Base-by-base conservation (phyloP, 2,888 invertebrate genomes). In the Scrobipalpa atriplicella region DNA sequence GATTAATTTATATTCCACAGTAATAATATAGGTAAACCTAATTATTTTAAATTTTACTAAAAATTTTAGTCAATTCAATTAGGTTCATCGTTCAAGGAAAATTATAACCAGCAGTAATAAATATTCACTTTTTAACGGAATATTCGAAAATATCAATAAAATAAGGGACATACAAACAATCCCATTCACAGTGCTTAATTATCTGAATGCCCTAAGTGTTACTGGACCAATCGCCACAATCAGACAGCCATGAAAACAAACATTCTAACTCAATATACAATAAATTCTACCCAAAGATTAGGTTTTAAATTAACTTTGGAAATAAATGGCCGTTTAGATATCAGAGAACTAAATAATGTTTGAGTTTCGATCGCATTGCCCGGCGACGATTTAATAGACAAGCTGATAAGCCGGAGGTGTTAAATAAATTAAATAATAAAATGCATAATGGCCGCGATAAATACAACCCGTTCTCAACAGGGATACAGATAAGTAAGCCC, bases 361-460 rank as follows among this genome's bases (percentile, higher is more conserved):
- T 83, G 83, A 84, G 82, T 86, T 87, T 79, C 81, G 83, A 89
- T 88, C 85, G 79, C 83, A 85, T 89, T 90, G 89, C 88, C 87
- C 82, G 76, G 84, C 86, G 82, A 86, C 88, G 81, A 86, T 90
- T 90, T 89, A 91, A 90, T 92, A 92, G 92, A 88, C 88, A 87
- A 87, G 84, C 85, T 82, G 86, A 90, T 90, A 90, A 89, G 83
- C 81, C 77, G 80, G 78, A 84, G 83, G 89, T 84, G 90, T 90
- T 91, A 91, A 91, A 92, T 92, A 92, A 92, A 92, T 92, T 92
- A 91, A 91, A 92, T 91, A 92, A 92, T 92, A 90, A 92, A 92
- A 90, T 82, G 86, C 85, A 91, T 92, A 92, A 92, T 92, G 89
- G 86, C 80, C 75, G 80, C 88, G 90, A 92, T 92, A 92, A 90